Conservation (phyloP, 2,797 vertebrate genomes). For the Falco novaeseelandiae region DNA sequence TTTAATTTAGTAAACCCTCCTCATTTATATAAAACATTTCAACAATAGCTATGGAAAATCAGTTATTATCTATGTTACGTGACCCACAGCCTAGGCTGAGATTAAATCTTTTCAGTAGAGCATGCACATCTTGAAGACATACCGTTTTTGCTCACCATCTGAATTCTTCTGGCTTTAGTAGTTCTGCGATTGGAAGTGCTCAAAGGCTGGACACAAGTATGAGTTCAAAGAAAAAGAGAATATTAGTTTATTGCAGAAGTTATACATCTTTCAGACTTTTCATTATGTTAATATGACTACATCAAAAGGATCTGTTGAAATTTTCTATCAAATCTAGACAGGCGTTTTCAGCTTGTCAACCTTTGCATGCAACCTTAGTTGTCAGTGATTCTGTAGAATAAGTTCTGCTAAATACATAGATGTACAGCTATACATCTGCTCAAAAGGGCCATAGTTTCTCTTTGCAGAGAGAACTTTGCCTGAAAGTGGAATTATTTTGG, state of each 20-base stretch:
- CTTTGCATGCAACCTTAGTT: not conserved
- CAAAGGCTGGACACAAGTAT: not conserved
- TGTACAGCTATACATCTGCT: not conserved
- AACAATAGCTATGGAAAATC: not conserved
- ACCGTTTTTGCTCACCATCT: not conserved
- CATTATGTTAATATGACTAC: not conserved
- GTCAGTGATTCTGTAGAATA: not conserved
- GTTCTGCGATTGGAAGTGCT: not conserved
- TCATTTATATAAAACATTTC: not conserved
- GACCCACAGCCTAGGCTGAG: not conserved
- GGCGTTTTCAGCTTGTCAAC: not conserved
- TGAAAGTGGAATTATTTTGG: not conserved
- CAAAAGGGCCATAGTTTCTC: not conserved
- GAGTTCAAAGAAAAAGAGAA: not conserved
- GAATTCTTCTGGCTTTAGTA: not conserved
- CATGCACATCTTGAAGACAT: not conserved
- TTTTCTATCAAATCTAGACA: not conserved
- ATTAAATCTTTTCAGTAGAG: not conserved
- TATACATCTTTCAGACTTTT: not conserved
- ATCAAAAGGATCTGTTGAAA: not conserved
- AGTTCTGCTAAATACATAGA: not conserved
- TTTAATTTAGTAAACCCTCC: not conserved
- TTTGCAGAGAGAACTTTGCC: not conserved
- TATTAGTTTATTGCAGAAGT: not conserved
- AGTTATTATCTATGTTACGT: not conserved